Evolutionary conservation across 2,888 invertebrate species (phyloP), one percentile per base, ranked within the genome.

Genomic region (Sarcophaga rosellei): DNA sequence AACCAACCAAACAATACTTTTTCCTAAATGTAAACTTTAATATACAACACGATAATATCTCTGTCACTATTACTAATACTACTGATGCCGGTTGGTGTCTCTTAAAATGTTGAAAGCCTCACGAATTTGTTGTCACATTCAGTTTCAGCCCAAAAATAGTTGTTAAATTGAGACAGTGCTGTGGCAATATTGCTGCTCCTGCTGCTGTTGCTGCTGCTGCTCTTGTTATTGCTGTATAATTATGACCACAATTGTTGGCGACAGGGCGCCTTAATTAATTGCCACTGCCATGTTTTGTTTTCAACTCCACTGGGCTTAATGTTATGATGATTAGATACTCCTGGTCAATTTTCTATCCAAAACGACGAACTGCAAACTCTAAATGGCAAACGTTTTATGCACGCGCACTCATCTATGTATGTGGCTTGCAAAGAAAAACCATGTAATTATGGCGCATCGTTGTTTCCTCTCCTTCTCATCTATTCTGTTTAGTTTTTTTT

Each of bases 201-300:
- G 65, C 20, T 8, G 35, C 44, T 25, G 25, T 21, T 25, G 25
- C 17, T 74, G 69, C 45, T 23, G 62, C 23, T n/a, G 53, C 35
- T 63, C 59, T 23, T 57, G 62, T 62, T 57, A 59, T 85, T 77
- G 65, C 57, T 53, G 77, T 86, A 63, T 81, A 86, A 86, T 86
- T 86, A 86, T 86, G 80, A 81, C 11, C 84, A 74, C 84, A 86
- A 78, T 68, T 75, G 86, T 84, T 86, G 84, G 84, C 84, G 86
- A 86, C 86, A 86, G 86, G 81, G 86, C 86, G 86, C 86, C 86
- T 86, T 86, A 86, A 86, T 86, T 86, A 86, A 86, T 84, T 86
- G 86, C 81, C 70, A 68, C 75, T 78, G 84, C 77, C 77, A 80
- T 84, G 86, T 81, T 86, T 35, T 78, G 77, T 83, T 86, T 84